Conservation (phyloP, 1,140 invertebrate genomes). For the Rhyzopertha dominica region DNA sequence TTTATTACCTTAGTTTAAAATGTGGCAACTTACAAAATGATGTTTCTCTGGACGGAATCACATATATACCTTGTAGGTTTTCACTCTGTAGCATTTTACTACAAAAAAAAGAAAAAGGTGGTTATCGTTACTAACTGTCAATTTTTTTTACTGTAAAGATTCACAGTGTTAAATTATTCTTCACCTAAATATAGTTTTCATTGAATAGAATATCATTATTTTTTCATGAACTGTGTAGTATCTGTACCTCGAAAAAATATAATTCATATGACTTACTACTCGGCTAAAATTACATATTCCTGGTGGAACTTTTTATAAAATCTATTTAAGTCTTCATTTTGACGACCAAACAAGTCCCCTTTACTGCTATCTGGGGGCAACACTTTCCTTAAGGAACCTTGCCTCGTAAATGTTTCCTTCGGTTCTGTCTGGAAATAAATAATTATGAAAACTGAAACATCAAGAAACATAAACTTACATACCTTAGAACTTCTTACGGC, state of each 20-base stretch:
- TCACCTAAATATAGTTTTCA: too few relatives aligned
- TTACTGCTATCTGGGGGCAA: constrained; percentile 31
- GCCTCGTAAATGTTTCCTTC: constrained; percentile 35
- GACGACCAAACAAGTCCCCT: constrained; percentile 35
- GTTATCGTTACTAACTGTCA: constrained; percentile 10
- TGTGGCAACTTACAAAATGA: constrained; percentile 66
- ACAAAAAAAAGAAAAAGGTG: constrained; percentile 44
- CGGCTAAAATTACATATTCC: constrained; percentile 71
- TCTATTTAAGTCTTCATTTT: constrained; percentile 43
- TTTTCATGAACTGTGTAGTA: too few relatives aligned
- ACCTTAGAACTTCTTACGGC: too few relatives aligned
- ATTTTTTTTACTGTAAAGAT: constrained; percentile 6
- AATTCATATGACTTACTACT: constrained; percentile 77
- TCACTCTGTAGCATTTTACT: constrained; percentile 82
- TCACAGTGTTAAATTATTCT: constrained; percentile 6
- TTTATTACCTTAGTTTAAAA: constrained; percentile 14
- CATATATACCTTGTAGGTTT: constrained; percentile 82
- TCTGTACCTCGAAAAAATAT: too few relatives aligned
- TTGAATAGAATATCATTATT: too few relatives aligned
- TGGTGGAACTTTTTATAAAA: constrained; percentile 51
- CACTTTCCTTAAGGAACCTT: constrained; percentile 39
- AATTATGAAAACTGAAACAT: neutral
- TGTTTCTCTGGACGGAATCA: constrained; percentile 82
- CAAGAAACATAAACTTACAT: too few relatives aligned
- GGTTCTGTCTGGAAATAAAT: constrained; percentile 15